Conservation (phyloP, 2,113 vertebrate genomes). For the Phalacrocorax carbo region DNA sequence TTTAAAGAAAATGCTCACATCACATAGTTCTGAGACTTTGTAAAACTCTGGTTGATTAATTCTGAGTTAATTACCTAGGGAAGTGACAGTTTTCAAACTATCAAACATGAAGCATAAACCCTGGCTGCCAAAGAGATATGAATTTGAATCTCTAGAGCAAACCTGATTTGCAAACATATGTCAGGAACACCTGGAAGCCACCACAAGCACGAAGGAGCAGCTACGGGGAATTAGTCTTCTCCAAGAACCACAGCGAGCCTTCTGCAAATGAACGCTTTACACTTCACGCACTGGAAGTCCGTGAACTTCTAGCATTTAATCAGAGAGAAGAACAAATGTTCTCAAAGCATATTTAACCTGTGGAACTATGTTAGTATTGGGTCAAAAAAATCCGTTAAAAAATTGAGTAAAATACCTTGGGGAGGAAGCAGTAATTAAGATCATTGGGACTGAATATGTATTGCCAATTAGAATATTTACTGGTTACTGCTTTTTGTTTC, state of each 20-base stretch:
- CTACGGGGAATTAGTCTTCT: not conserved
- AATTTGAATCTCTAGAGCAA: not conserved
- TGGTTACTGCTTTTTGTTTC: not conserved
- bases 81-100: not conserved
- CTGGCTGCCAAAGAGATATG: not conserved
- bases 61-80: not conserved
- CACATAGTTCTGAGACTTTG: not conserved
- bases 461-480: not conserved
- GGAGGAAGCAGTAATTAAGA: not conserved
- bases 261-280: not conserved
- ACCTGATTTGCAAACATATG: not conserved
- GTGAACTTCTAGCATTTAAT: not conserved
- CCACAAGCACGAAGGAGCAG: not conserved
- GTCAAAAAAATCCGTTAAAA: not conserved
- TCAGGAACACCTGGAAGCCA: not conserved
- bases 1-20: not conserved
- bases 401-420: not conserved
- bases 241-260: not conserved
- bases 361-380: not conserved
- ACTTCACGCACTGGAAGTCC: not conserved
- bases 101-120: not conserved
- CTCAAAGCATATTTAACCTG: not conserved
- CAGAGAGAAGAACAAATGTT: not conserved
- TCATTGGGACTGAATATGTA: not conserved
- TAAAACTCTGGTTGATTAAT: not conserved